Base-by-base conservation (phyloP, 1,140 invertebrate species). In the Plodia interpunctella region DNA sequence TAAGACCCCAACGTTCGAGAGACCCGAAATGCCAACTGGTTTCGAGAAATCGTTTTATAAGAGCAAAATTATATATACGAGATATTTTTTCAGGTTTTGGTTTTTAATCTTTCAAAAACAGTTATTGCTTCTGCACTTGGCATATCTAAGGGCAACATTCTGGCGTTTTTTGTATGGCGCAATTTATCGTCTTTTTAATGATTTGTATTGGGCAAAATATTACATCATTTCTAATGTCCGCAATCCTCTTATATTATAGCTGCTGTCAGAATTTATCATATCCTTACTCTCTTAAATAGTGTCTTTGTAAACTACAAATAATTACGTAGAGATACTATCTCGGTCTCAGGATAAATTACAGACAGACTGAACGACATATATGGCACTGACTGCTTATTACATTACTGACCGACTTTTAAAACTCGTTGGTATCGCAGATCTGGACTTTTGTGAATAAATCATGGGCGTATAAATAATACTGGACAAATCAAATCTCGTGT, bases 401-500 rank as follows among this genome's bases (percentile, higher is more conserved):
- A 2, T 44, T 44, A 44, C 38, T 44, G 38, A 44, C 38, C 38
- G 38, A 44, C 38, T 44, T 44, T 44, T 44, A 15, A 15, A 44
- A 44, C 38, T 44, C 15, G 38, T 44, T 44, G 38, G 15, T 44
- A 44, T 44, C 38, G 38, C 38, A 15, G 38, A 44, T 44, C 38
- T 44, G 38, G 15, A 17, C 13, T 15, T 44, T 44, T 13, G 4
- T 44, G 38, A 44, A 44, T 44, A 44, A 44, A 44, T 44, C 38
- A 44, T 44, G 5, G 38, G 15, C 13, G 13, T 44, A 6, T 32
- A 32, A 32, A 9, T 32, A 32, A 32, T 32, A 44, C 38, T 44
- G 38, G 8, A 44, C 38, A 17, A 44, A 44, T 44, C 38, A 44
- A 44, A 44, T 15, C 38, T 17, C 38, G 32, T 59, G 49, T 52